phyloP scores from a whole-genome alignment of 2,797 vertebrate genomes.

The Triplophysa bombifrons region DNA sequence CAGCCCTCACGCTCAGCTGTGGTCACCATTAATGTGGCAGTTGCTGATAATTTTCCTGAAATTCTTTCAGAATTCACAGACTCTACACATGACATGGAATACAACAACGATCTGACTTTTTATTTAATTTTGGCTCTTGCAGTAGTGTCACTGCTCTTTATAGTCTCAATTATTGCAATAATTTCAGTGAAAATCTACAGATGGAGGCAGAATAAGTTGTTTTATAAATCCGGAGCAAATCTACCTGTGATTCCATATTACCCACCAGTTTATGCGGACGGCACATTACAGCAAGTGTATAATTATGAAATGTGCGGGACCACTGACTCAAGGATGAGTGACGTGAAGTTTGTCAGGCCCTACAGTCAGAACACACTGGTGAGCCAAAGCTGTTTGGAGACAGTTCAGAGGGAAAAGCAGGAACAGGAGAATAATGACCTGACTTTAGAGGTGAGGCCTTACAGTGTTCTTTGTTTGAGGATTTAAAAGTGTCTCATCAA shows the following conservation, averaged over 20 bases:
- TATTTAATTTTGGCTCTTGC: conserved; percentile 44
- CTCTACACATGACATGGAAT: conserved; percentile 21
- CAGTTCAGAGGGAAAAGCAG: conserved; percentile 60
- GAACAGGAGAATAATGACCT: conserved; percentile 55
- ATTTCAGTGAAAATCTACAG: conserved; percentile 59
- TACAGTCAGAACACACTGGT: too few species aligned
- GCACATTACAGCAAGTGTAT: conserved; percentile 60
- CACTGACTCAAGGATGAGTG: conserved; percentile 65
- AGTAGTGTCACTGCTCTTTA: conserved; percentile 47
- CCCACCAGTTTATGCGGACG: conserved; percentile 67
- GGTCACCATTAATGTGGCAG: conserved; percentile 54
- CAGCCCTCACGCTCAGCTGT: conserved; percentile 63
- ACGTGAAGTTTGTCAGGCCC: too few species aligned
- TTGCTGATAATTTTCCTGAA: conserved; percentile 11
- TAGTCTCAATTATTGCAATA: conserved; percentile 43
- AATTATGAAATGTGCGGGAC: conserved; percentile 64
- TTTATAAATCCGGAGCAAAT: conserved; percentile 55
- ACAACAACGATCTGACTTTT: conserved; percentile 60
- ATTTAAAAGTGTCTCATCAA: too few species aligned
- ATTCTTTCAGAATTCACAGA: conserved; percentile 25
- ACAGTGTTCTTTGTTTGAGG: conserved; percentile 17
- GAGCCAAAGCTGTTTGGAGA: conserved; percentile 56
- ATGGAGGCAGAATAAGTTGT: conserved; percentile 50
- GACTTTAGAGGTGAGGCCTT: conserved; percentile 49
- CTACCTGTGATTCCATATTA: conserved; percentile 71